A percentile compares a stretch with the other conserved stretches of the same genome.
phyloP scores from a whole-genome alignment of 2,797 vertebrate species.

The Capromys pilorides region DNA sequence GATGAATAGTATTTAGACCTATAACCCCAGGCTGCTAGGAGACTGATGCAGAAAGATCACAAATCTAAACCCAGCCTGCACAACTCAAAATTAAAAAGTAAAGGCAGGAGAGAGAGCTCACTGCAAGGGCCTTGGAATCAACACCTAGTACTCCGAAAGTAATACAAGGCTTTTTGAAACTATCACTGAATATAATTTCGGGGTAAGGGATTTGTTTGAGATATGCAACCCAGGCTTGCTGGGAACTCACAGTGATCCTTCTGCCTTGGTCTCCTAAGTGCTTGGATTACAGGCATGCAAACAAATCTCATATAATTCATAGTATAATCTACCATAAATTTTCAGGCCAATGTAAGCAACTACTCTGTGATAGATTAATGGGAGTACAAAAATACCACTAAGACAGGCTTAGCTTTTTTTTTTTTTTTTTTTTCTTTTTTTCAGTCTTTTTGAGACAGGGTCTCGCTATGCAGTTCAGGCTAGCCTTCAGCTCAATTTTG shows the following conservation, averaged over 20 bases:
- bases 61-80: neutral
- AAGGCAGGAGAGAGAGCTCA: neutral
- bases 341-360: conserved; percentile 89
- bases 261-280: neutral
- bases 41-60: neutral
- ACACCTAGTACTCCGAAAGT: neutral
- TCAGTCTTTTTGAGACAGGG: too few species aligned
- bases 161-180: conserved; percentile 82
- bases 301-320: conserved; percentile 86
- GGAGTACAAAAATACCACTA: conserved; percentile 88
- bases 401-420: conserved; percentile 79
- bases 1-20: conserved; percentile 83
- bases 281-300: neutral
- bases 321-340: conserved; percentile 87
- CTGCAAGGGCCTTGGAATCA: neutral
- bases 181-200: conserved; percentile 79
- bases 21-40: neutral
- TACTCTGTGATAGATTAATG: conserved; percentile 91
- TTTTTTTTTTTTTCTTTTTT: too few species aligned
- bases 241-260: neutral
- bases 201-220: neutral
- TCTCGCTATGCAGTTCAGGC: too few species aligned
- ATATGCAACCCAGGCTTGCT: neutral
- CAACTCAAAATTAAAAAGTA: neutral
- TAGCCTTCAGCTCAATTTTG: too few species aligned